Conservation (phyloP, 2,797 vertebrate species). For the Meriones psammophilus region DNA sequence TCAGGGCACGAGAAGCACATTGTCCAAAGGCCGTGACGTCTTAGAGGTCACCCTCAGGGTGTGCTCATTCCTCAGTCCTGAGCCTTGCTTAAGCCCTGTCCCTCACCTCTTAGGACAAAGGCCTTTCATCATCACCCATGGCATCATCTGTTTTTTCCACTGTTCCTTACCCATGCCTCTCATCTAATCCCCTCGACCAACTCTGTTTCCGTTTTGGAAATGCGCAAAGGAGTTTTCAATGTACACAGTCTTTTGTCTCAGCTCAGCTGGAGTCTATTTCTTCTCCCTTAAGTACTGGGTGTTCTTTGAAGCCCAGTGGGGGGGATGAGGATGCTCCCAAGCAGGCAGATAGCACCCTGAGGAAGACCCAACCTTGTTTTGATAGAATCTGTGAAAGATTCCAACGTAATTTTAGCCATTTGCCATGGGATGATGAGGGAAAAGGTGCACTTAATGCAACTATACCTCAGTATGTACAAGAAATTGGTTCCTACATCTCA, state of each 20-base stretch:
- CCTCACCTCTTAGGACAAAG: not conserved
- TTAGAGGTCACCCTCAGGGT: not conserved
- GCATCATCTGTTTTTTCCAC: not conserved
- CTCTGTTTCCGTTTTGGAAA: not conserved
- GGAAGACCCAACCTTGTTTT: not conserved
- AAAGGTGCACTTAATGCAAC: not conserved
- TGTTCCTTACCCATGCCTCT: not conserved
- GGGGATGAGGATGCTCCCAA: not conserved
- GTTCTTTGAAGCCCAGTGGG: not conserved
- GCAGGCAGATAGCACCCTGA: not conserved
- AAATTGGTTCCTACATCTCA: not conserved
- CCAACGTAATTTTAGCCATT: not conserved
- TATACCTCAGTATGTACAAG: not conserved
- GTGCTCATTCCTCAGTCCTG: not conserved
- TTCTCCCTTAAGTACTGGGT: not conserved
- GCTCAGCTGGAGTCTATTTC: not conserved
- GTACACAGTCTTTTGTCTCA: not conserved
- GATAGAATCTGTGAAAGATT: not conserved
- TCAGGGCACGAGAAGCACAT: not conserved
- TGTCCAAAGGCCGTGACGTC: not conserved
- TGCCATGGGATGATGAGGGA: rapidly evolving
- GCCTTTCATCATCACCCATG: not conserved
- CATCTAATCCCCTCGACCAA: not conserved
- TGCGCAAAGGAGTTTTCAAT: not conserved
- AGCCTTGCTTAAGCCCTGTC: not conserved